Evolutionary conservation across 1,140 invertebrate species (phyloP).

Genomic region (Camponotus vicinus): DNA sequence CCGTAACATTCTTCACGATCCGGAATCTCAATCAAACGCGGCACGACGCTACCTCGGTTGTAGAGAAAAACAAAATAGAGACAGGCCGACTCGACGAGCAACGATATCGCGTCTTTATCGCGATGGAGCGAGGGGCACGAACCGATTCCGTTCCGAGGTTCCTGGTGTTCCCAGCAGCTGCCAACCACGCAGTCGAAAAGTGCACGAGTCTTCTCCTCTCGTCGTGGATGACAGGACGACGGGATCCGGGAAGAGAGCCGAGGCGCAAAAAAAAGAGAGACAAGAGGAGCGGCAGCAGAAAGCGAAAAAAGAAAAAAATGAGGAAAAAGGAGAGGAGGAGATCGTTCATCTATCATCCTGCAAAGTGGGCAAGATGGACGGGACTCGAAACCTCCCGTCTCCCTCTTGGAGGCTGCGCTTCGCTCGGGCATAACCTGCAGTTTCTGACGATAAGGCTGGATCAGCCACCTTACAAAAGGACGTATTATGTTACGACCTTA

Average conservation of each 20-base stretch:
- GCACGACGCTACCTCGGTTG: conserved; percentile 41
- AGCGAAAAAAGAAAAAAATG: conserved; percentile 31
- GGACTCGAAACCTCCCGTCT: conserved; percentile 68
- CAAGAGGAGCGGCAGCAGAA: conserved; percentile 11
- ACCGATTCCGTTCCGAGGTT: conserved; percentile 57
- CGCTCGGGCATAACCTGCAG: conserved; percentile 64
- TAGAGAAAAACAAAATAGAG: conserved; percentile 51
- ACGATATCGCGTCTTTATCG: conserved; percentile 58
- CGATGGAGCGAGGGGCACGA: conserved; percentile 53
- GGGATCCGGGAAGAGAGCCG: not conserved
- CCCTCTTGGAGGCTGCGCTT: conserved; percentile 16
- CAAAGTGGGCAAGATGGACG: conserved; percentile 76
- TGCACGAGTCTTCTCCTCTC: conserved; percentile 26
- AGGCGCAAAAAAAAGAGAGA: conserved; percentile 45
- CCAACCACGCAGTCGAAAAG: conserved; percentile 56
- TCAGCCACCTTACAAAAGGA: conserved; percentile 72
- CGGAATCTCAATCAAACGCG: conserved; percentile 69
- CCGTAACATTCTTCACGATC: conserved; percentile 50
- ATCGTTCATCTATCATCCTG: conserved; percentile 77
- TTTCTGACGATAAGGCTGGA: conserved; percentile 73
- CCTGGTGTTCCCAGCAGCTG: conserved; percentile 37
- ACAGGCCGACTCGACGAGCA: conserved; percentile 10
- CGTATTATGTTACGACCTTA: conserved; percentile 74
- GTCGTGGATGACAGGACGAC: conserved; percentile 29
- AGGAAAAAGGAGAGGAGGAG: conserved; percentile 39